Evolutionary conservation across 1,140 invertebrate species (phyloP).

Genomic region (Carcinoscorpius rotundicauda): DNA sequence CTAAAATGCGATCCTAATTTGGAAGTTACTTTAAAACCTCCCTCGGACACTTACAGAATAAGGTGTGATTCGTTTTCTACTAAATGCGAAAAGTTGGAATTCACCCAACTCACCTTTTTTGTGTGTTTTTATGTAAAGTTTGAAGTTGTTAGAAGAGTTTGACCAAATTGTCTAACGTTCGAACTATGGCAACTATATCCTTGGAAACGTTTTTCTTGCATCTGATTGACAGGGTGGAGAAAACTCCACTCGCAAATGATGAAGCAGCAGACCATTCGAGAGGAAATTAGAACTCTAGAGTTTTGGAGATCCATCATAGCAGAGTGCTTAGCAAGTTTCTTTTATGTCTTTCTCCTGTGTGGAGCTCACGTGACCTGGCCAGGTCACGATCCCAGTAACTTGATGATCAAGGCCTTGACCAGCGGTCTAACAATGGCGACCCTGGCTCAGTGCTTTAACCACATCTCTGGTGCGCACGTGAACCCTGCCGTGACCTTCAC

Average conservation of each 20-base stretch:
- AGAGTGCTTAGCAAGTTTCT: slow-evolving; percentile 71
- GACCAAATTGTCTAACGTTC: too few species aligned
- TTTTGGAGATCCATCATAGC: slow-evolving; percentile 77
- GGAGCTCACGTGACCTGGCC: slow-evolving; percentile 57
- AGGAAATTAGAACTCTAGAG: slow-evolving; percentile 68
- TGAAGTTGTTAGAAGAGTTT: too few species aligned
- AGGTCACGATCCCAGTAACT: slow-evolving; percentile 23
- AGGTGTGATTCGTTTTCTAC: too few species aligned
- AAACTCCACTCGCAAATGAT: slow-evolving; percentile 4
- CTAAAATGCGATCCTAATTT: too few species aligned
- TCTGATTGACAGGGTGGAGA: slow-evolving; percentile 16
- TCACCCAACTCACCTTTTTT: too few species aligned
- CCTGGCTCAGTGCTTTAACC: slow-evolving; percentile 67
- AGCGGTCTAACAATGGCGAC: slow-evolving; percentile 69
- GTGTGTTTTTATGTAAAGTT: too few species aligned
- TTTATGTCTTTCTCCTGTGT: slow-evolving; percentile 72
- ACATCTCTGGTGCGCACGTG: slow-evolving; percentile 69
- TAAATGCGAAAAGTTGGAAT: too few species aligned
- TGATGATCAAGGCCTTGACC: slow-evolving; percentile 19
- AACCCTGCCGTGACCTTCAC: slow-evolving; percentile 61
- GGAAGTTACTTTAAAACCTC: too few species aligned
- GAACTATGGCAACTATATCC: slow-evolving; percentile 14
- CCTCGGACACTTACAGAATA: too few species aligned
- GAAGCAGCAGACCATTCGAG: slow-evolving; percentile 42
- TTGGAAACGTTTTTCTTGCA: slow-evolving; percentile 20